Evolutionary conservation across 2,113 vertebrate genomes (phyloP).

Genomic region (Naja naja): DNA sequence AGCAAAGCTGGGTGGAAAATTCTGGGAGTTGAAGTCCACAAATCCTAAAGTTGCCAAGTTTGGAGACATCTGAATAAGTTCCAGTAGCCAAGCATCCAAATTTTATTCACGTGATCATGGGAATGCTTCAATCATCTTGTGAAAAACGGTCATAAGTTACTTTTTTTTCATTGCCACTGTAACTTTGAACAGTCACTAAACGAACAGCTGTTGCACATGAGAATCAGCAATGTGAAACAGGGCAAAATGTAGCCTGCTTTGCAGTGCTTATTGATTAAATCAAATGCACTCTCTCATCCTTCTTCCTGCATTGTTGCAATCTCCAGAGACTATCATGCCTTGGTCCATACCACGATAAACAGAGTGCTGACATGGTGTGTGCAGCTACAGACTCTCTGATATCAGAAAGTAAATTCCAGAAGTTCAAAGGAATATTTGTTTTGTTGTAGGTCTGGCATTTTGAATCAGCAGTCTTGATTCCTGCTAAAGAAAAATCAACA

Average conservation of each 20-base stretch:
- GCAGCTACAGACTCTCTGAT: not conserved
- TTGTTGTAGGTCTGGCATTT: conserved; percentile 8
- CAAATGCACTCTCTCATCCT: conserved; percentile 52
- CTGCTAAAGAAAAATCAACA: conserved; percentile 55
- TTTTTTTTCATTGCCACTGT: too few relatives aligned
- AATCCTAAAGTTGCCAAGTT: too few relatives aligned
- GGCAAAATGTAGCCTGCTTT: conserved; percentile 61
- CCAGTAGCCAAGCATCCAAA: too few relatives aligned
- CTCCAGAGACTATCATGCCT: conserved; percentile 25
- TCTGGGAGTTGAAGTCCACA: too few relatives aligned
- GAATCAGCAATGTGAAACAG: conserved; percentile 63
- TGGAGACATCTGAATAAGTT: too few relatives aligned
- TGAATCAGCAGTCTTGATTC: conserved; percentile 58
- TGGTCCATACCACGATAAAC: conserved; percentile 28
- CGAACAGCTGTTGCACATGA: conserved; percentile 42
- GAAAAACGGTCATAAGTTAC: too few relatives aligned
- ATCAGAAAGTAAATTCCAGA: not conserved
- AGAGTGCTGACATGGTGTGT: conserved; percentile 41
- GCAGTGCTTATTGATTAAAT: conserved; percentile 66
- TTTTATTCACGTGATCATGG: too few relatives aligned
- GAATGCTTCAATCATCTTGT: too few relatives aligned
- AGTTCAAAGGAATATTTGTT: conserved; percentile 29
- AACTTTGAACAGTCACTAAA: too few relatives aligned
- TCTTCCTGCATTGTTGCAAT: conserved; percentile 39
- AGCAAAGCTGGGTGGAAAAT: too few relatives aligned